Conservation (phyloP, 2,797 vertebrate genomes). For the Pantherophis alleghaniensis region DNA sequence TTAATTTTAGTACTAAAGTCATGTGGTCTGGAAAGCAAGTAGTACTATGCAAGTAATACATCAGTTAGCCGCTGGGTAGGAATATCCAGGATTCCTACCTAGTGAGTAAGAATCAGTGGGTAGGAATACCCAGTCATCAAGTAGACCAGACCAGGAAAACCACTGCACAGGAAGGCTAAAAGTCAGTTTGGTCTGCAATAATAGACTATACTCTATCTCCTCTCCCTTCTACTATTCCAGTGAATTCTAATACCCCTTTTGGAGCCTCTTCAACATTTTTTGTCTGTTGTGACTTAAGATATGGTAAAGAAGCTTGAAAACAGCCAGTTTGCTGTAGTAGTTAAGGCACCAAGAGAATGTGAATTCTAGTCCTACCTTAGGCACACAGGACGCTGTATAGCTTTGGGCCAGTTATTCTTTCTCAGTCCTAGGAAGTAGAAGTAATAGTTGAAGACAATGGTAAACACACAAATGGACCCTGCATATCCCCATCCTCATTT, state of each 20-base stretch:
- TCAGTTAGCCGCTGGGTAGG: background rate
- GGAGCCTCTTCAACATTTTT: background rate
- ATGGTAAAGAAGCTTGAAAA: background rate
- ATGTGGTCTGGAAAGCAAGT: background rate
- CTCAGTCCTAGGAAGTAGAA: background rate
- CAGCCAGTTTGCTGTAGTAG: background rate
- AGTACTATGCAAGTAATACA: background rate
- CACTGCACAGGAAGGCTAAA: background rate
- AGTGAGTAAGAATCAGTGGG: background rate
- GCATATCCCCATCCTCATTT: background rate
- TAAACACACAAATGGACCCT: background rate
- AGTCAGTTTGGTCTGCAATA: background rate
- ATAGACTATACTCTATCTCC: background rate
- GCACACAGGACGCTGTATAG: background rate
- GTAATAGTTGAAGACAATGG: background rate
- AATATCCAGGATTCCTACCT: background rate
- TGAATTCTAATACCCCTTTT: background rate
- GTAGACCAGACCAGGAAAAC: background rate
- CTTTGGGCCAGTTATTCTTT: background rate
- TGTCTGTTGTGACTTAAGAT: background rate
- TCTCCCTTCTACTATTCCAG: background rate
- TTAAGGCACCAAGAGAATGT: background rate
- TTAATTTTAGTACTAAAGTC: background rate
- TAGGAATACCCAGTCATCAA: background rate
- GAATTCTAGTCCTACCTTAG: background rate